Evolutionary conservation across 2,797 vertebrate species (phyloP), one percentile per base, ranked within the genome.

Genomic region (Huso huso): DNA sequence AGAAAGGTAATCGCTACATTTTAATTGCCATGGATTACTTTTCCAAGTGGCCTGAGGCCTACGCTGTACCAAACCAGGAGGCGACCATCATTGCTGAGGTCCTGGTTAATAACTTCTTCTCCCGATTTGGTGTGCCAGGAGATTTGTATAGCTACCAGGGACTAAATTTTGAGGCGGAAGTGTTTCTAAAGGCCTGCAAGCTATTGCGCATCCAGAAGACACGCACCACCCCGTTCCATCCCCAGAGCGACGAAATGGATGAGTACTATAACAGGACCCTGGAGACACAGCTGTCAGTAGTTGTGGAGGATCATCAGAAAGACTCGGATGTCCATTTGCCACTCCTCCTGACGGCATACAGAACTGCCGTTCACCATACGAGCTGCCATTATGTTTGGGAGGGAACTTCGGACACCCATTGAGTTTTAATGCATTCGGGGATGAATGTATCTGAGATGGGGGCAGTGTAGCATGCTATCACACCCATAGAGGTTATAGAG

Each of bases 101-200:
- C 13, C 60, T 62, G 60, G 60, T 5, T 48, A 48, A 62, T 15
- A 48, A 62, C 13, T 15, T 62, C 13, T 65, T 65, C 37, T 50
- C 49, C 7, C 13, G 64, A 48, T 65, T 65, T 51, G 23, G 23
- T 37, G 23, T 37, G 23, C 23, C 23, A 37, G 49, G 37, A 12
- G 49, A 65, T 7, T 18, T 65, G 8, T 48, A 65, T 37, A 65
- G 64, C 50, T 49, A 65, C 49, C n/a, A 65, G 49, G 64, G 64
- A 6, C 64, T 6, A 2, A 53, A 65, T 51, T 65, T 65, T 65
- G 63, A n/a, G n/a, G n/a, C n/a, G n/a, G n/a, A n/a, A n/a, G n/a
- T n/a, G n/a, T n/a, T 65, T 50, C 48, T 48, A 48, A 49, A 53
- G 11, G 49, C 51, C 6, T 65, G 64, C 50, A 7, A 12, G 7